Evolutionary conservation across 2,797 vertebrate species (phyloP), one percentile per base, ranked within the genome.

Genomic region (Epinephelus malabaricus): DNA sequence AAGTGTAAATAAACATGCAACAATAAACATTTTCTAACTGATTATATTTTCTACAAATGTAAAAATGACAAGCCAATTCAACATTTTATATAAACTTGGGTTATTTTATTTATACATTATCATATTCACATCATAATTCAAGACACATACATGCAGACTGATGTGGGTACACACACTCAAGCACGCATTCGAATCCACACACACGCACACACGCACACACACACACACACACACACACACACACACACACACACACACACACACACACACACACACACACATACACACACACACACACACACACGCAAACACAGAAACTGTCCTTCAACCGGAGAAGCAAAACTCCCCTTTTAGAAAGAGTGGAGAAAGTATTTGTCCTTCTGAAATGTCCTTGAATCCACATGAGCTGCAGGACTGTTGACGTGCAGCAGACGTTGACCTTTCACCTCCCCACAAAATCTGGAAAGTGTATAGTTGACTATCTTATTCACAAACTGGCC

Each of bases 81-180:
- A 51, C 4, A 53, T 84, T 86, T 86, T 74, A 73, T 88, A 92
- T 85, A 91, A 90, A 91, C 74, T 47, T 76, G 11, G 62, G 27
- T 70, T 73, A 80, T 73, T 93, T 92, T 88, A 92, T 90, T 92
- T 69, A 76, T 88, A 87, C 65, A 87, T 46, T 80, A 72, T 71
- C 13, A 82, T 86, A 79, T 88, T 89, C 89, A 92, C 87, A 91
- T 84, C 61, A 81, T 83, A 83, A 40, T 78, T 84, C 63, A 70
- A 82, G 75, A 91, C 75, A 81, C 62, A 86, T 62, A 90, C 85
- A 91, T 89, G 87, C 88, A 86, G 63, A 89, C 75, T 49, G 50
- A 86, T 49, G 17, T 62, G 43, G 60, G 64, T 63, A 27, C 85
- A 75, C 64, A 11, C 76, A 71, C 49, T 43, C 74, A 71, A 10